Percentiles rank a stretch among this genome's conserved stretches.
Evolutionary conservation across 1,140 invertebrate species (phyloP).

Genomic region (Conus betulinus): DNA sequence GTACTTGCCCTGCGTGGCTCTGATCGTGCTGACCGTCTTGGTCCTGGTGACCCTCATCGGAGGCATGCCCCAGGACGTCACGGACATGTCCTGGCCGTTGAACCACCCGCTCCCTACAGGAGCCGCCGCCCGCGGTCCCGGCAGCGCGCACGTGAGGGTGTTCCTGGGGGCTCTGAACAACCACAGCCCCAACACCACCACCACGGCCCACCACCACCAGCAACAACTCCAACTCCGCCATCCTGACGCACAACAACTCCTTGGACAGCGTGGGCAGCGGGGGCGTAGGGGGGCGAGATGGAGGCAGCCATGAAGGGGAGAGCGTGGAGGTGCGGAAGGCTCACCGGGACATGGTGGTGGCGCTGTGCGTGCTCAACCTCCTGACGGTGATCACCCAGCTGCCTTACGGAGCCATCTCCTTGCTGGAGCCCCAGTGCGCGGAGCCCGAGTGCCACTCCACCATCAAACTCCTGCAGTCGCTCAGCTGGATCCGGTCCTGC

Average conservation of each 20-base stretch:
- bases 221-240: neutral
- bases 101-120: neutral
- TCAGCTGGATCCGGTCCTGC: constrained; percentile 44
- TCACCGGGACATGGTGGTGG: constrained; percentile 37
- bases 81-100: neutral
- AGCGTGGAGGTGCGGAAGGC: neutral
- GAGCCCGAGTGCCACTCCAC: constrained; percentile 42
- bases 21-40: constrained; percentile 44
- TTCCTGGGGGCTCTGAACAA: neutral
- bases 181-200: neutral
- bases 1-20: constrained; percentile 40
- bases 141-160: neutral
- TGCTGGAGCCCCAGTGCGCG: constrained; percentile 35
- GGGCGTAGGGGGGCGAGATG: neutral
- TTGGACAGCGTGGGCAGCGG: neutral
- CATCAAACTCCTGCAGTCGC: constrained; percentile 38
- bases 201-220: neutral
- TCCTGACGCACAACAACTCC: neutral
- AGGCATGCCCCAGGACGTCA: constrained; percentile 38
- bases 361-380: constrained; percentile 42
- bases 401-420: constrained; percentile 43
- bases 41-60: constrained; percentile 47
- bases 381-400: constrained; percentile 40
- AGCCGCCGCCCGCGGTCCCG: neutral
- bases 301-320: neutral